Base-by-base conservation (phyloP, 1,140 invertebrate species). In the Brachionus sp. region DNA sequence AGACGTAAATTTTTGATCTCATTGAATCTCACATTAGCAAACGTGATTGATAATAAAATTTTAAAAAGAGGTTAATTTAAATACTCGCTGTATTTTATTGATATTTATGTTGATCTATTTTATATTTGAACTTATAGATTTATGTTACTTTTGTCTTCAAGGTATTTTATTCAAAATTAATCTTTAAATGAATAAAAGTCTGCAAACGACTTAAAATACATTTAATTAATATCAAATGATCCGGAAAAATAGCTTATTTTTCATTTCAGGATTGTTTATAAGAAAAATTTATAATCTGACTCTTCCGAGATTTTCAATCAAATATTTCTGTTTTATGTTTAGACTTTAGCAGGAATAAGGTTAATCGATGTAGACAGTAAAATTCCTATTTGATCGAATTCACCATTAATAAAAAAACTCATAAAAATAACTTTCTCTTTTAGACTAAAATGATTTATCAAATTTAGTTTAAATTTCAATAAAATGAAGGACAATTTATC, bases 211-310 rank as follows among this genome's bases (percentile, higher is more conserved):
- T 66, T 66, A 19, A 39, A 39, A 70, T 39, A 70, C 39, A 70
- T 70, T 70, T 70, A 70, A 70, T 70, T 33, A 70, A 70, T 70
- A 70, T 70, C 37, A 37, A 70, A 70, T 70, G 66, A 70, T 70
- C 66, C 66, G 35, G 66, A 70, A 70, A 37, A 70, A 37, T 42
- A 7, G 33, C 29, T 29, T 68, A 37, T 68, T 68, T 68, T 33
- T 68, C 29, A 29, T 35, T 25, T 66, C 25, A 70, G 39, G 9
- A 39, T 7, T 70, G 16, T 70, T 70, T 19, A 37, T 37, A 37
- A 16, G 13, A 70, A 33, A 16, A 70, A 70, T 39, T 39, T 37
- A 39, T 39, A 6, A 19, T 37, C 37, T 10, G 37, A 70, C 37
- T 70, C 33, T 39, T 39, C 35, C 6, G 33, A 33, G 64, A 66